Evolutionary conservation across 1,140 invertebrate species (phyloP).

Genomic region (Lasaia peninsularis): DNA sequence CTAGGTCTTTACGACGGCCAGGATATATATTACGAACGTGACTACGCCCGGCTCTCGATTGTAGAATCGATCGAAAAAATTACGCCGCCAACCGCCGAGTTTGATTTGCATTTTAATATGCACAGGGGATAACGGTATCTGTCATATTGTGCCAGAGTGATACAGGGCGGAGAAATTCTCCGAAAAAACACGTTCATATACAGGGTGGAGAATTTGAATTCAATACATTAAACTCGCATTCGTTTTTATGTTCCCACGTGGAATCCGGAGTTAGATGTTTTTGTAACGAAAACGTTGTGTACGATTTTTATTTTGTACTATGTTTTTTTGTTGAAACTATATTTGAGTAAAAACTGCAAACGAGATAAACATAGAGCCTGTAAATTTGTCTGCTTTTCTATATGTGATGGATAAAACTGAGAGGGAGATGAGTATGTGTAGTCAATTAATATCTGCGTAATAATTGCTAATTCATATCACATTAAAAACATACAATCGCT

Average conservation of each 20-base stretch:
- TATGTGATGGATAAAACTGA: no score
- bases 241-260: neutral
- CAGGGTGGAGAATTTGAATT: conserved; percentile 16
- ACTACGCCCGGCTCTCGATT: conserved; percentile 45
- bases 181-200: no score
- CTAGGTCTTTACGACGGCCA: conserved; percentile 59
- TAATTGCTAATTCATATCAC: no score
- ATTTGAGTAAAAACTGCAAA: no score
- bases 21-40: conserved; percentile 64
- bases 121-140: conserved; percentile 51
- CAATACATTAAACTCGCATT: conserved; percentile 7
- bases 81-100: conserved; percentile 34
- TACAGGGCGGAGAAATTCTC: conserved; percentile 23
- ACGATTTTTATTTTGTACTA: no score
- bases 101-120: conserved; percentile 74
- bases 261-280: neutral
- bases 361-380: no score
- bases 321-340: no score
- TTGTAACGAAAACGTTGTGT: neutral
- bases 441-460: no score
- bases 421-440: no score
- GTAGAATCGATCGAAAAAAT: conserved; percentile 55
- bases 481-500: no score
- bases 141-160: conserved; percentile 57
- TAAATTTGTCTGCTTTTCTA: no score